Evolutionary conservation across 2,797 vertebrate species (phyloP).

Genomic region (Myiotriccus ornatus): DNA sequence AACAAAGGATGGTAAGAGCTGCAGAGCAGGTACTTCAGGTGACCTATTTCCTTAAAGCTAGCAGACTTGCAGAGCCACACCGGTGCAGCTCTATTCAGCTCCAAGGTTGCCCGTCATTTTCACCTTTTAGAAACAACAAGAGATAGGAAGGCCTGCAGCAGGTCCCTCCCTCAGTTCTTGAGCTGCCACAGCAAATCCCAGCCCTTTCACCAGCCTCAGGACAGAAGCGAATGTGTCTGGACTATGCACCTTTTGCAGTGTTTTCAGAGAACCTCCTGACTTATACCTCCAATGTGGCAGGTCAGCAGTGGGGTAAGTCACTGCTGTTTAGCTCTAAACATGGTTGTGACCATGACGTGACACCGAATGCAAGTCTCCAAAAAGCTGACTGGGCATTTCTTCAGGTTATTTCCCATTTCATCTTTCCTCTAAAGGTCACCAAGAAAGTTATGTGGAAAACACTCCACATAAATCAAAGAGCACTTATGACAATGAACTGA

Average conservation of each 20-base stretch:
- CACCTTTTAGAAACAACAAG: not conserved
- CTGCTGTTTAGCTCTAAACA: not conserved
- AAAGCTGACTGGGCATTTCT: not conserved
- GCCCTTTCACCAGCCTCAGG: not conserved
- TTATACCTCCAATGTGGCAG: rapidly evolving
- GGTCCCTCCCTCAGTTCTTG: not conserved
- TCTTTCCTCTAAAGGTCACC: not conserved
- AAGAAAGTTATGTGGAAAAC: not conserved
- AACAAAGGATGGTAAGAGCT: not conserved
- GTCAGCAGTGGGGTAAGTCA: rapidly evolving
- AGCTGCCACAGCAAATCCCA: not conserved
- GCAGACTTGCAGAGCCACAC: rapidly evolving
- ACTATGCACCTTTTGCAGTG: no score
- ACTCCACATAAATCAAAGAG: not conserved
- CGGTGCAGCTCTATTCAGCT: not conserved
- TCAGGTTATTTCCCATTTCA: not conserved
- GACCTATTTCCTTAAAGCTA: not conserved
- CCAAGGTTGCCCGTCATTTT: rapidly evolving
- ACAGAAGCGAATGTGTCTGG: not conserved
- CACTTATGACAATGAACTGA: not conserved
- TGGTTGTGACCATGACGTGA: not conserved
- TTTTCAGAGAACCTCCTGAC: not conserved
- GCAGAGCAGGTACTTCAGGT: not conserved
- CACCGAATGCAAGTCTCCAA: not conserved
- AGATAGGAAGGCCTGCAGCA: not conserved